Base-by-base conservation (phyloP, 2,113 vertebrate species). In the Cynocephalus volans region DNA sequence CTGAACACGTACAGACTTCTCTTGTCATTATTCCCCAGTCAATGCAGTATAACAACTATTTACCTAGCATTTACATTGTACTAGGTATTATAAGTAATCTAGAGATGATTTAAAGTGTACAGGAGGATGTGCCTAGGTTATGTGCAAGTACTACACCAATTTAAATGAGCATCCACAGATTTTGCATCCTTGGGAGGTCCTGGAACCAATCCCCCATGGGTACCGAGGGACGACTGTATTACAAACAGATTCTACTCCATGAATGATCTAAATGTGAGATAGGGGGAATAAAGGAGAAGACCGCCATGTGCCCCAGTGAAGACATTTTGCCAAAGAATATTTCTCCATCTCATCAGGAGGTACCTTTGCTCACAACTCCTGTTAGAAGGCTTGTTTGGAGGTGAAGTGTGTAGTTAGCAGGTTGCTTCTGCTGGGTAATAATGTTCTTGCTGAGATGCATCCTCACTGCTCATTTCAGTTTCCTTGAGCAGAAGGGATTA, bases 401-500 rank as follows among this genome's bases (percentile, higher is more conserved):
- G 75, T 41, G n/a, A 64, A 88, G 18, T 67, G 80, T 96, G 83
- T 62, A 11, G 88, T 86, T 65, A 95, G 88, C 60, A 87, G 17
- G 54, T 18, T 48, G 83, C 62, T 67, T 82, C 88, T 73, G 60
- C 88, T 65, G 90, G 92, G 50, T 79, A 45, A 31, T 76, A 62
- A 88, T 69, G 48, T 10, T 65, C 75, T 88, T 28, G 70, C 82
- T 67, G n/a, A n/a, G 56, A 72, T 83, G 72, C 73, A 58, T 10
- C 21, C 62, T 89, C 56, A 60, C 89, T 70, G 82, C 77, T 95
- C 92, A 36, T 54, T 81, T 93, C 72, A 36, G 64, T 93, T 83
- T 89, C 67, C 86, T 18, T 70, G 79, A 91, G 75, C 90, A 81
- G 79, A 83, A 93, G 60, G 69, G 69, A 52, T 95, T 56, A 62